Evolutionary conservation across 2,113 vertebrate species (phyloP), one percentile per base, ranked within the genome.

Genomic region (Oncorhynchus keta): DNA sequence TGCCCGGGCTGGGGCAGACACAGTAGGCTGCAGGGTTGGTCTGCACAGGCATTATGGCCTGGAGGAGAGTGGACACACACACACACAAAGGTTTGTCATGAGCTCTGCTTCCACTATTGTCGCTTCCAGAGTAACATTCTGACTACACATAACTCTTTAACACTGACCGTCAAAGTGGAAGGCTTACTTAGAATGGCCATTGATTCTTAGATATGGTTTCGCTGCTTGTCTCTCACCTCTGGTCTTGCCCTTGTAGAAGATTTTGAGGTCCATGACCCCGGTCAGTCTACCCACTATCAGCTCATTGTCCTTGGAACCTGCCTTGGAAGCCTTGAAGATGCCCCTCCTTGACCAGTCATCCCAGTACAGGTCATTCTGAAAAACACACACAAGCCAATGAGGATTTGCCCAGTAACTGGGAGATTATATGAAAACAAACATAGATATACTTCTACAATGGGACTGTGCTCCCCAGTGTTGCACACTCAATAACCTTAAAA

Each of bases 271-370:
- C 97, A 99, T 99, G 79, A 99, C 95, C 5, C 97, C 97, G 0
- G 96, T 96, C 55, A 99, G 90, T 61, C 95, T 91, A 48, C 95
- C 94, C 0, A 97, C 95, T 68, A 99, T 91, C 66, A 94, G 90
- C 81, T 95, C 95, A 61, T 95, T 93, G 80, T 87, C 92, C 0
- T 93, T 92, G 30, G 96, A 95, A 0, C 94, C 96, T 70, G 32
- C 88, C 80, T 99, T 99, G 2, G 96, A 94, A 12, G 97, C 97
- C 91, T 97, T 95, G 86, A 99, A 99, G 83, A 99, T 99, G 68
- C 97, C 97, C 89, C 98, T 96, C 82, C 94, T 95, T 0, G 97
- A 98, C 98, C 98, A 99, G 90, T 99, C 98, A 0, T 99, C 97
- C 98, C 97, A 99, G 93, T 99, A 99, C 83, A 99, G 94, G 39